Evolutionary conservation across 2,113 vertebrate species (phyloP).

Genomic region (Daphoenositta chrysoptera): DNA sequence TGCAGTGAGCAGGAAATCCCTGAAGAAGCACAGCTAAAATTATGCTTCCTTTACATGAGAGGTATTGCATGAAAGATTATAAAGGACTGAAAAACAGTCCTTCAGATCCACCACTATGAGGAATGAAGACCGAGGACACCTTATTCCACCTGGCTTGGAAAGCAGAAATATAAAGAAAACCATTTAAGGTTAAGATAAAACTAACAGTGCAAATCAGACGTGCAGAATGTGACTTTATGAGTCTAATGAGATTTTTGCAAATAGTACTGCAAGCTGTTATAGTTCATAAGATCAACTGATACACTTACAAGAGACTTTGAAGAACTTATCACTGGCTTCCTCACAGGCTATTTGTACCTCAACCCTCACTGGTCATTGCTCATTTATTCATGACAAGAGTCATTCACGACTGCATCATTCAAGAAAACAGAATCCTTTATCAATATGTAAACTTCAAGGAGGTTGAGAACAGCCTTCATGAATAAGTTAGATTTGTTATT

Average conservation of each 20-base stretch:
- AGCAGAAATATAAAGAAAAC: not conserved
- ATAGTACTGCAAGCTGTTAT: not conserved
- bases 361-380: not conserved
- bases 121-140: fast-evolving
- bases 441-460: not conserved
- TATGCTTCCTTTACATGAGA: not conserved
- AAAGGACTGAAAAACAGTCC: not conserved
- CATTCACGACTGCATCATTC: not conserved
- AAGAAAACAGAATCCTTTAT: not conserved
- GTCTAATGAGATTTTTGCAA: not conserved
- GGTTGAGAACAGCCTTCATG: not conserved
- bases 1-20: not conserved
- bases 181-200: not conserved
- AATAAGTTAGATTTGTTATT: not conserved
- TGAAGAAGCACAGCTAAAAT: not conserved
- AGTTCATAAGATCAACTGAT: not conserved
- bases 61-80: not conserved
- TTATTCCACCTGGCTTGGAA: not conserved
- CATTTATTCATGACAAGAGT: not conserved
- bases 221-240: not conserved
- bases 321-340: not conserved
- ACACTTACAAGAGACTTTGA: not conserved
- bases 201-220: not conserved
- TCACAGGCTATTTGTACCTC: not conserved
- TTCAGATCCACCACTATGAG: not conserved